Evolutionary conservation across 2,888 invertebrate genomes (phyloP), one percentile per base, ranked within the genome.

Genomic region (Campaea margaritaria): DNA sequence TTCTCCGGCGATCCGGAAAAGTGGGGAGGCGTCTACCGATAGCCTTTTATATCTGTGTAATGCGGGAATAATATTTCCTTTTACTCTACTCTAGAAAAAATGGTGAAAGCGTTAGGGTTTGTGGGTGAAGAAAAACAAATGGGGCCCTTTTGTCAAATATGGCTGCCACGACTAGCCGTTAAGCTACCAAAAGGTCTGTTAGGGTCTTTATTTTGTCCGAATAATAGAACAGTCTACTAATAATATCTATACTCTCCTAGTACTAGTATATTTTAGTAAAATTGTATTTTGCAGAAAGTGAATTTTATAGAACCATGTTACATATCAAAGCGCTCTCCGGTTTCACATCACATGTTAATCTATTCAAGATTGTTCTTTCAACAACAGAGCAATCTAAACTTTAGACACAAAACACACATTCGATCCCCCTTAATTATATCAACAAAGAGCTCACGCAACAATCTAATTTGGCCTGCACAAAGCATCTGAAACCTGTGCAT

Each of bases 31-130:
- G 75, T 76, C 74, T 64, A 69, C 72, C 74, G 79, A 85, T 83
- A 79, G 74, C 77, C 78, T 80, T 80, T 83, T 81, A 81, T 82
- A 81, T 75, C 77, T 72, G 74, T 79, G 80, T 84, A 83, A 86
- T 81, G 76, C 68, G 77, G 75, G 78, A 76, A 74, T 83, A 78
- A 83, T 82, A 80, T 81, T 76, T 75, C 76, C 74, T 74, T 76
- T 75, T 75, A 72, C 70, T 60, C 69, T 62, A 61, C 55, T 54
- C 50, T 67, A 68, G 65, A 67, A 70, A 68, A 62, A 72, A 68
- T 67, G 66, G 65, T 69, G 47, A 61, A 67, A 55, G 47, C 62
- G 55, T 61, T 61, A 55, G 31, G 34, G 49, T 41, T 41, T 31
- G 34, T 45, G 41, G 34, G 16, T 31, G 36, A 38, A 47, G n/a